Evolutionary conservation across 2,888 invertebrate species (phyloP), one percentile per base, ranked within the genome.

Genomic region (Alloplasta piceator): DNA sequence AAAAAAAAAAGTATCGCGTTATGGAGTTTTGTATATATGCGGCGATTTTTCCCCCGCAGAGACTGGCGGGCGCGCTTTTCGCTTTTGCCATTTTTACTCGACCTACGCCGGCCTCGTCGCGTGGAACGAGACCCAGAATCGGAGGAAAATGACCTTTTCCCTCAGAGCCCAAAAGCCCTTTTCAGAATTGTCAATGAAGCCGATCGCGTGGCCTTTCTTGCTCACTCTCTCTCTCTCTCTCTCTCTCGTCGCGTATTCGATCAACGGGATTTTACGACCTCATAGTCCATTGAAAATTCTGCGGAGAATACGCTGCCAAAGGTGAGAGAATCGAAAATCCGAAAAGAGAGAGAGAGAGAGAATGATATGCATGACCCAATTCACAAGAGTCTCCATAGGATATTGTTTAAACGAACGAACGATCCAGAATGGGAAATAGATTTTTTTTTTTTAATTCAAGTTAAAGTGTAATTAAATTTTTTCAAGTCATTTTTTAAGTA

Each of bases 231-330:
- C 46, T 46, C 46, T 46, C 46, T 46, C 46, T 46, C 7, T n/a
- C 48, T 48, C 81, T 60, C 70, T 64, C 46, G 58, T 39, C 52
- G 43, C 78, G 73, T 39, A 52, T 68, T 81, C 81, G 75, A 78
- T 78, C 78, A 55, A 55, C 60, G 9, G 52, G 38, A 75, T 48
- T 82, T 78, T 82, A 82, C 78, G 81, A 78, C 78, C 74, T 71
- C 71, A 75, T 64, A 55, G 70, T 39, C 58, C 61, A 48, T 46
- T 38, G 64, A 63, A 70, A 73, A 70, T 64, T 38, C 55, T 71
- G 39, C 60, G 39, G 70, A 60, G 66, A 46, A 64, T 52, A 60
- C 41, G 60, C 50, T 75, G 48, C 26, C 58, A 68, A 60, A 26
- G 60, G 52, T 52, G 61, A 5, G 12, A 50, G 50, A 12, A 12